Conservation (phyloP, 2,797 vertebrate species). For the Lerista edwardsae region DNA sequence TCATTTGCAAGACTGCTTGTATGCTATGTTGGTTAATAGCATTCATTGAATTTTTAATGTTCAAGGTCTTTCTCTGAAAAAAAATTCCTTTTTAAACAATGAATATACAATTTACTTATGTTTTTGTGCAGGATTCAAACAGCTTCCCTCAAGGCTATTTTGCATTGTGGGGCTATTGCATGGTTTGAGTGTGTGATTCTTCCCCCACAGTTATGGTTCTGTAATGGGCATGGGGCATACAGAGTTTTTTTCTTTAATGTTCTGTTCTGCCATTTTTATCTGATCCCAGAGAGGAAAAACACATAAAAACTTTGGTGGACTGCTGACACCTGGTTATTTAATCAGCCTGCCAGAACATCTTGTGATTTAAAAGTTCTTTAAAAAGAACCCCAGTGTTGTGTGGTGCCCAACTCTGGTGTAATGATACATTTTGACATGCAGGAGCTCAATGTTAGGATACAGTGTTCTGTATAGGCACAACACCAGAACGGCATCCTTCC, state of each 20-base stretch:
- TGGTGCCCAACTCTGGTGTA: too few species aligned
- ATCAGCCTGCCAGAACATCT: too few species aligned
- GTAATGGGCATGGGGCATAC: background rate
- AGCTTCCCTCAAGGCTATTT: background rate
- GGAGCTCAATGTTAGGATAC: too few species aligned
- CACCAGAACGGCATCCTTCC: too few species aligned
- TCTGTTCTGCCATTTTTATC: background rate
- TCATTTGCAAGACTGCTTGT: constrained; percentile 6
- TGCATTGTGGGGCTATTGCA: background rate
- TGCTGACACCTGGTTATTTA: background rate
- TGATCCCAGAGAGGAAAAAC: background rate
- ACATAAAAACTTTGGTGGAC: background rate
- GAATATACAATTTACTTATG: background rate
- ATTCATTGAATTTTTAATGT: background rate
- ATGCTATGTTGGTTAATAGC: background rate
- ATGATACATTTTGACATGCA: too few species aligned
- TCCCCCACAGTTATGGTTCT: background rate
- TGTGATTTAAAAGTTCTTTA: too few species aligned
- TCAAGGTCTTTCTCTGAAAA: background rate
- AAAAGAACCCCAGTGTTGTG: too few species aligned
- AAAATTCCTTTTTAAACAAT: background rate
- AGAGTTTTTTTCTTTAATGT: background rate
- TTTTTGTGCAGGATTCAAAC: background rate
- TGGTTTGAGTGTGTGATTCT: background rate
- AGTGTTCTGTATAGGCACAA: too few species aligned